These are phyloP conservation scores for Rallus crepitans DNA, from an alignment of 2,797 vertebrate genomes.

Conservation along the genomic window DNA sequence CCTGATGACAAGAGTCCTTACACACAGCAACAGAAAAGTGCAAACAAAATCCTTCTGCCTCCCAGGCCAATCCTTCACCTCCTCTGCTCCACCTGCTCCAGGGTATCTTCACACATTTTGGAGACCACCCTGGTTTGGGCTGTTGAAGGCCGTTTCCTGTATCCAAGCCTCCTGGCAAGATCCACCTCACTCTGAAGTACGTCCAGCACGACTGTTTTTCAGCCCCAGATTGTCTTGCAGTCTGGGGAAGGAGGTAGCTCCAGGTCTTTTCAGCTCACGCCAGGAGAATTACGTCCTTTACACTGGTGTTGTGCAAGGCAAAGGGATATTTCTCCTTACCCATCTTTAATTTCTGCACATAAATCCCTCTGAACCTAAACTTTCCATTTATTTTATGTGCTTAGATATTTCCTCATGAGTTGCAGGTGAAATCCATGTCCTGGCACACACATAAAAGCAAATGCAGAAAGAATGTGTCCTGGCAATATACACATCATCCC, in stretches of 20 bases:
- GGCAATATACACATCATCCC: background rate
- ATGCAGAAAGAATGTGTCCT: background rate
- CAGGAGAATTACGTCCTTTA: background rate
- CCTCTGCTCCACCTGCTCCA: background rate
- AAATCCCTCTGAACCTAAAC: constrained; percentile 23
- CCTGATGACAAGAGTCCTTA: background rate
- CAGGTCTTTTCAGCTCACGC: background rate
- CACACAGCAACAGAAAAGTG: background rate
- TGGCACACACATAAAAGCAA: constrained; percentile 7
- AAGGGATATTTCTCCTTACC: background rate
- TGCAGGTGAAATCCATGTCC: constrained; percentile 15
- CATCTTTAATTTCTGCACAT: background rate
- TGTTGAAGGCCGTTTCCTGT: background rate
- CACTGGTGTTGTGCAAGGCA: background rate
- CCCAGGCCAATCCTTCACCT: background rate
- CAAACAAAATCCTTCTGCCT: background rate
- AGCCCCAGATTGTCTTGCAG: background rate
- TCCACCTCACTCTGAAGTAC: rapidly evolving
- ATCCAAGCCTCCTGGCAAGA: background rate
- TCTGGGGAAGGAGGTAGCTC: background rate
- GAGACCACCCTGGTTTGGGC: background rate
- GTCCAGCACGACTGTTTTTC: background rate
- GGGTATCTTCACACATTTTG: rapidly evolving
- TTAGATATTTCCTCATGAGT: constrained; percentile 3
- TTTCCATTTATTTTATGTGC: background rate